Conservation (phyloP, 2,113 vertebrate species). For the Scopus umbretta region DNA sequence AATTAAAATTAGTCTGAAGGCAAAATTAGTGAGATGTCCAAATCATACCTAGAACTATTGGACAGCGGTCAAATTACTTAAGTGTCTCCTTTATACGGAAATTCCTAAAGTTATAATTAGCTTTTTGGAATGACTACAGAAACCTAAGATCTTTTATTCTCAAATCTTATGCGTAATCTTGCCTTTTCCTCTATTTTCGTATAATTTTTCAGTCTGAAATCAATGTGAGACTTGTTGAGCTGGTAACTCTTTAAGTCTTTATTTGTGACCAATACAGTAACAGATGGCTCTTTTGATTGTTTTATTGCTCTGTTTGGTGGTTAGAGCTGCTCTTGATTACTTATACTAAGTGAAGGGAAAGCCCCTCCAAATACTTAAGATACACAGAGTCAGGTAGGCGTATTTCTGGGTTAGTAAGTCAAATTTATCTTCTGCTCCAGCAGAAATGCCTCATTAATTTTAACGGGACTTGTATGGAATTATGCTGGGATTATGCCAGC, state of each 20-base stretch:
- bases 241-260: not conserved
- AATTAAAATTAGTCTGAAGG: not conserved
- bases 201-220: not conserved
- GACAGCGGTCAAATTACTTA: not conserved
- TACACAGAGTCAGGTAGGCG: not conserved
- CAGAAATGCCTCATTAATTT: slow-evolving; percentile 45
- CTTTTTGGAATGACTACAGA: not conserved
- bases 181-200: not conserved
- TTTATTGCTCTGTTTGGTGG: slow-evolving; percentile 2
- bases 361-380: not conserved
- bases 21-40: not conserved
- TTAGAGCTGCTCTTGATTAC: not conserved
- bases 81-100: not conserved
- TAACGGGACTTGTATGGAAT: not conserved
- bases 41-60: not conserved
- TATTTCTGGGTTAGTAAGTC: not conserved
- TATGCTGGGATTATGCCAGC: not conserved
- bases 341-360: not conserved
- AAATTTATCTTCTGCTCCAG: slow-evolving; percentile 5
- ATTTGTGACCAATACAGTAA: not conserved
- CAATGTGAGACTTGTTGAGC: not conserved
- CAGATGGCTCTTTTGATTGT: not conserved
- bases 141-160: not conserved
- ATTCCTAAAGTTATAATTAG: not conserved
- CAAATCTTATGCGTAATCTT: not conserved